These are phyloP conservation scores for Serinus canaria DNA, from an alignment of 2,113 vertebrate genomes.

Conservation along the genomic window DNA sequence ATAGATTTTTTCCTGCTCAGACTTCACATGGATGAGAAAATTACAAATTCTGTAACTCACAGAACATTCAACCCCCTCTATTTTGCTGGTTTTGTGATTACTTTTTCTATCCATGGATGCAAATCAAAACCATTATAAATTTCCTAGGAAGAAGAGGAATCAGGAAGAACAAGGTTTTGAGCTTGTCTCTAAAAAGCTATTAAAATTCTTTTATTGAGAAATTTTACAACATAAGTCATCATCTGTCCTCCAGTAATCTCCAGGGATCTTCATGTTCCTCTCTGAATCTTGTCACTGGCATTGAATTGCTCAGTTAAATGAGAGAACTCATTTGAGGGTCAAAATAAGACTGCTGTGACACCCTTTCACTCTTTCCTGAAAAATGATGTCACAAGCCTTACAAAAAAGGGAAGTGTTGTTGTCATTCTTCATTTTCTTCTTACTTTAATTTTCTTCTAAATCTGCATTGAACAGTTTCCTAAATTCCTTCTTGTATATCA, in stretches of 20 bases:
- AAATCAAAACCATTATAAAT: background rate
- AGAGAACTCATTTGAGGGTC: background rate
- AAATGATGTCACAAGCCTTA: background rate
- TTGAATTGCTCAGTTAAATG: background rate
- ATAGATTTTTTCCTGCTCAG: background rate
- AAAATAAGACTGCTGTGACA: background rate
- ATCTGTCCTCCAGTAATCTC: background rate
- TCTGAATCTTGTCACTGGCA: background rate
- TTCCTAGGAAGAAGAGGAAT: background rate
- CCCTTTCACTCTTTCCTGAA: background rate
- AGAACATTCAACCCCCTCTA: background rate
- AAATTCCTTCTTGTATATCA: background rate
- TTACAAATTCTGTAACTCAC: background rate
- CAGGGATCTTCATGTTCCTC: background rate
- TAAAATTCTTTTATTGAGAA: background rate
- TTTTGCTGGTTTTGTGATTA: background rate
- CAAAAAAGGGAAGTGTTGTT: background rate
- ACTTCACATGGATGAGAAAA: background rate
- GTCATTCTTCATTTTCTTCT: background rate
- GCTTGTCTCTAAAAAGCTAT: background rate
- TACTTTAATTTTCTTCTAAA: background rate
- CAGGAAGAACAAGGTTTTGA: background rate
- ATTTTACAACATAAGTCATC: background rate
- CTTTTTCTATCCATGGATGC: background rate
- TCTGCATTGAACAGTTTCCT: background rate